Evolutionary conservation across 2,113 vertebrate genomes (phyloP).

Genomic region (Hippolais icterina): DNA sequence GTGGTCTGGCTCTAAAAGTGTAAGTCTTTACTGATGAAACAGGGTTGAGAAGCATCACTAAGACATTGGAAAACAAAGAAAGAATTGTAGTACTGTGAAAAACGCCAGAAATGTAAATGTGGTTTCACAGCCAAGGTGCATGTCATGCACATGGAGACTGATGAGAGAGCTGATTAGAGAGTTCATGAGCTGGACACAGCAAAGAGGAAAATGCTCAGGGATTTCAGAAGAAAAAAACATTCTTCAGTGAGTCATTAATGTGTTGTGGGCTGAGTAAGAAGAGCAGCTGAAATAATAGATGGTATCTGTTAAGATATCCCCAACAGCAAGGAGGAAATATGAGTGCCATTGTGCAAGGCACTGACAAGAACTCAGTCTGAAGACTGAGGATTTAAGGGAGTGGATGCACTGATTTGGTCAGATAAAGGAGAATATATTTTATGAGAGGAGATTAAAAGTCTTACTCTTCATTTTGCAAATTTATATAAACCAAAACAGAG

Average conservation of each 20-base stretch:
- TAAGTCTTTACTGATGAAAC: background rate
- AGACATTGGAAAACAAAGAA: background rate
- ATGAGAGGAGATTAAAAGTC: background rate
- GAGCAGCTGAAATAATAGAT: slow-evolving; percentile 33
- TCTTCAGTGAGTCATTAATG: background rate
- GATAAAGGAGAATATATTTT: background rate
- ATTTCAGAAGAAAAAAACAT: background rate
- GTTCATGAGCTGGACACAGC: background rate
- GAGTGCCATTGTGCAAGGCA: background rate
- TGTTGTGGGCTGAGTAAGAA: background rate
- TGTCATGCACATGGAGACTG: background rate
- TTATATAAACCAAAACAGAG: background rate
- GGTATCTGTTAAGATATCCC: background rate
- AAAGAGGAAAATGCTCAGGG: background rate
- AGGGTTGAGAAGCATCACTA: background rate
- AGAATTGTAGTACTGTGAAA: background rate
- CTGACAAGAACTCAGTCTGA: background rate
- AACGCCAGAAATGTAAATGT: background rate
- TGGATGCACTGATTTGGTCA: background rate
- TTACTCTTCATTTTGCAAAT: background rate
- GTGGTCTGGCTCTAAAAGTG: background rate
- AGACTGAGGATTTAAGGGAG: background rate
- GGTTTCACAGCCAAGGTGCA: background rate
- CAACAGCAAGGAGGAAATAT: background rate
- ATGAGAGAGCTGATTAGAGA: background rate